phyloP scores from a whole-genome alignment of 2,113 vertebrate species.

The Himantopus leucocephalus region DNA sequence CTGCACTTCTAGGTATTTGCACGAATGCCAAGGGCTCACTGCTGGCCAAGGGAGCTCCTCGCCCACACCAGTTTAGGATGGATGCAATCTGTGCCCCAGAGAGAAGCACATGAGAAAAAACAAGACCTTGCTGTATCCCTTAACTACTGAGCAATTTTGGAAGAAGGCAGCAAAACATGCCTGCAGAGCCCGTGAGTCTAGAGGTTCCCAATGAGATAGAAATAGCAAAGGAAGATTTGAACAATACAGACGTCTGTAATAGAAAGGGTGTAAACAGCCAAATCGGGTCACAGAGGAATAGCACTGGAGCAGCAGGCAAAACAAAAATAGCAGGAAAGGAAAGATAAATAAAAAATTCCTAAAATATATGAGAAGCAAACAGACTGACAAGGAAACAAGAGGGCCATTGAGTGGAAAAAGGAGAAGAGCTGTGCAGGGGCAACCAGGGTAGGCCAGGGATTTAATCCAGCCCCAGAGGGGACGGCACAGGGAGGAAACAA shows the following conservation, averaged over 20 bases:
- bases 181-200: not conserved
- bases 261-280: slow-evolving; percentile 9
- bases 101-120: not conserved
- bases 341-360: slow-evolving; percentile 61
- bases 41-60: not conserved
- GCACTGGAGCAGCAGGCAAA: not conserved
- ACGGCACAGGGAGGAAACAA: not conserved
- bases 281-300: not conserved
- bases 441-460: not conserved
- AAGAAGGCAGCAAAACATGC: not conserved
- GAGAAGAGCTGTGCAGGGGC: not conserved
- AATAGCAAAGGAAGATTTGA: slow-evolving; percentile 1
- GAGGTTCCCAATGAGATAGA: not conserved
- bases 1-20: not conserved
- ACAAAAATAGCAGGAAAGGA: slow-evolving; percentile 62
- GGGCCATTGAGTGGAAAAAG: not conserved
- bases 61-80: not conserved
- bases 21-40: not conserved
- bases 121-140: not conserved
- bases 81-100: not conserved
- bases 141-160: not conserved
- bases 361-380: slow-evolving; percentile 53
- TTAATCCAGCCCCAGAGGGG: not conserved
- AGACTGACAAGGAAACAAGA: slow-evolving; percentile 42
- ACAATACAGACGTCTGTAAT: not conserved